These are phyloP conservation scores for Iphiclides podalirius DNA, from an alignment of 2,888 invertebrate species.

Conservation along the genomic window DNA sequence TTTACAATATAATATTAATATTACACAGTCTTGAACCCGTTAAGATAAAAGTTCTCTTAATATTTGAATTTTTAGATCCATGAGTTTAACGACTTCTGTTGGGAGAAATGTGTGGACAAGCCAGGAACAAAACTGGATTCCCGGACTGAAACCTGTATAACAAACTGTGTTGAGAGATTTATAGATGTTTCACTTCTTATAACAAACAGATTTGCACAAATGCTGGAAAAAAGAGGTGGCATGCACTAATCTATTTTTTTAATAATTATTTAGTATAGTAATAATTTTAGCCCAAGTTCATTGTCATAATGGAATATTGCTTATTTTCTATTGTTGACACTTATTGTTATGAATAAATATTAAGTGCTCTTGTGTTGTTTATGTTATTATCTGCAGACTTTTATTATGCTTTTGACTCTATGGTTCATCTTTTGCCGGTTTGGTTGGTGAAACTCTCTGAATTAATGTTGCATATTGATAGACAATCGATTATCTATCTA, in stretches of 20 bases:
- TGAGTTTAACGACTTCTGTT: constrained; percentile 95
- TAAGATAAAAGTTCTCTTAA: too few species aligned
- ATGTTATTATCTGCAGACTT: too few species aligned
- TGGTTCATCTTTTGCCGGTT: too few species aligned
- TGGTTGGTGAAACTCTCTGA: too few species aligned
- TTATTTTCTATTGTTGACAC: not conserved
- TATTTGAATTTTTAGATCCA: constrained; percentile 84
- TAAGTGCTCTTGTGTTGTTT: not conserved
- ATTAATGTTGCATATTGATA: too few species aligned
- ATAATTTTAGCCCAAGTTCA: constrained; percentile 2
- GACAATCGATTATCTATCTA: too few species aligned
- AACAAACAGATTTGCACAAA: constrained; percentile 92
- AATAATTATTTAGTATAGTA: constrained; percentile 6
- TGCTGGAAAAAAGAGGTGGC: constrained; percentile 87
- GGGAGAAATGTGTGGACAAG: constrained; percentile 97
- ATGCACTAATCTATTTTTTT: constrained; percentile 52
- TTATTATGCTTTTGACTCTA: too few species aligned
- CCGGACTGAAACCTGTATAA: constrained; percentile 92
- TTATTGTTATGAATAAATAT: constrained; percentile 12
- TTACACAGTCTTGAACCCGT: too few species aligned
- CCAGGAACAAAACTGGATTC: constrained; percentile 93
- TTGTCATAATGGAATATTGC: not conserved
- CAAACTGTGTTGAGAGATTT: constrained; percentile 96
- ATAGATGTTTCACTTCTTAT: constrained; percentile 94
- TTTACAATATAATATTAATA: too few species aligned